Percentiles rank a stretch among this genome's conserved stretches.
These are phyloP conservation scores for Xiphophorus maculatus DNA, from an alignment of 2,113 vertebrate genomes.

Conservation along the genomic window DNA sequence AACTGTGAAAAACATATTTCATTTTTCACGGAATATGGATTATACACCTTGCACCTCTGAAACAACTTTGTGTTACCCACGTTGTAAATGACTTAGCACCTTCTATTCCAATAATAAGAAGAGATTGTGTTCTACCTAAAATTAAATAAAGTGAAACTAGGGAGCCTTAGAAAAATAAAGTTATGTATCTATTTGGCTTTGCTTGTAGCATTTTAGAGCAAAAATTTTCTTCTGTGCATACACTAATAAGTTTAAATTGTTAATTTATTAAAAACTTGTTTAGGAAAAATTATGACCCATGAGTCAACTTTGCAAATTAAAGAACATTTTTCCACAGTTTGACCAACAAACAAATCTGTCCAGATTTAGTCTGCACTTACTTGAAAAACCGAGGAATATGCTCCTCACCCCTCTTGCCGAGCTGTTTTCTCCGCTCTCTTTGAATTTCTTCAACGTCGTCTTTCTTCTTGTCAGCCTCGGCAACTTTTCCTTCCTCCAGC, in stretches of 20 bases:
- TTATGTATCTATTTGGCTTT: neutral
- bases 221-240: neutral
- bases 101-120: too few relatives aligned
- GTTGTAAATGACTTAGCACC: too few relatives aligned
- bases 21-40: neutral
- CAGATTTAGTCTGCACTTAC: slow-evolving; percentile 64
- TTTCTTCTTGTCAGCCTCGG: slow-evolving; percentile 86
- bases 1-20: neutral
- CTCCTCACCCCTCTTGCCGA: slow-evolving; percentile 84
- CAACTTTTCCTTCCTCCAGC: slow-evolving; percentile 88
- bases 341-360: neutral
- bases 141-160: too few relatives aligned
- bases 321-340: neutral
- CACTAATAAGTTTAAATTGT: neutral
- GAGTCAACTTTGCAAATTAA: neutral
- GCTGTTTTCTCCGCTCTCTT: slow-evolving; percentile 84
- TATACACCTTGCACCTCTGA: neutral
- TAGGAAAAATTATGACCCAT: neutral
- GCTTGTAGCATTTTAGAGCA: neutral
- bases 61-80: neutral
- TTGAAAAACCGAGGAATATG: slow-evolving; percentile 91
- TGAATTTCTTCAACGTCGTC: slow-evolving; percentile 89
- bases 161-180: too few relatives aligned
- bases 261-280: neutral
- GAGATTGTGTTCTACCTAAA: too few relatives aligned